Evolutionary conservation across 1,140 invertebrate genomes (phyloP), one percentile per base, ranked within the genome.

Genomic region (Aphelinus atriplicis): DNA sequence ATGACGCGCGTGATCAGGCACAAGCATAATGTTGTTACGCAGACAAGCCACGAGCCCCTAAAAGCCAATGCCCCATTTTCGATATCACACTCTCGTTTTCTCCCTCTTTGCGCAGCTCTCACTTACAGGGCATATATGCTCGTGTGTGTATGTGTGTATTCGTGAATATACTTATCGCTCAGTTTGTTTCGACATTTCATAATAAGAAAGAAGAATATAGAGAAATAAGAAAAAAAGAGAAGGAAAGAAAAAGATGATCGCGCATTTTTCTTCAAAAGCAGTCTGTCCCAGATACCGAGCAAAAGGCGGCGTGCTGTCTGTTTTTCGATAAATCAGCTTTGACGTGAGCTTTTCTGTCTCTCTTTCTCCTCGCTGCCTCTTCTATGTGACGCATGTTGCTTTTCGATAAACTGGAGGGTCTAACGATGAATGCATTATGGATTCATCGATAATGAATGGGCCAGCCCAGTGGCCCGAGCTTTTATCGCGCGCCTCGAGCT

Each of bases 261-360:
- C n/a, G 57, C 26, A 60, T 50, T 10, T 70, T 69, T 62, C 72
- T 68, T 58, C 9, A 50, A 70, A 75, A 69, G 60, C 60, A 76
- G 74, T 71, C 66, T 76, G 62, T 55, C 4, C 45, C 26, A 71
- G 74, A 76, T 71, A 76, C 26, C 26, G 10, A n/a, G 10, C 61
- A 1, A 45, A 57, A 68, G 75, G 75, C 69, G 69, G 69, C 75
- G 69, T n/a, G 69, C 75, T 68, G 75, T 76, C 75, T 76, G 69
- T 76, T 76, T 76, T 76, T 66, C 64, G 63, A 71, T 76, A 76
- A 71, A 71, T 76, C 61, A 70, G 47, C 58, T 75, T 70, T 70
- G 26, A 69, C 26, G 58, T 64, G 3, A 7, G 47, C 3, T 26
- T 48, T 43, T 72, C 60, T 71, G 7, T 7, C 42, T 66, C 7